Evolutionary conservation across 2,888 invertebrate species (phyloP), one percentile per base, ranked within the genome.

Genomic region (Helobdella robusta): DNA sequence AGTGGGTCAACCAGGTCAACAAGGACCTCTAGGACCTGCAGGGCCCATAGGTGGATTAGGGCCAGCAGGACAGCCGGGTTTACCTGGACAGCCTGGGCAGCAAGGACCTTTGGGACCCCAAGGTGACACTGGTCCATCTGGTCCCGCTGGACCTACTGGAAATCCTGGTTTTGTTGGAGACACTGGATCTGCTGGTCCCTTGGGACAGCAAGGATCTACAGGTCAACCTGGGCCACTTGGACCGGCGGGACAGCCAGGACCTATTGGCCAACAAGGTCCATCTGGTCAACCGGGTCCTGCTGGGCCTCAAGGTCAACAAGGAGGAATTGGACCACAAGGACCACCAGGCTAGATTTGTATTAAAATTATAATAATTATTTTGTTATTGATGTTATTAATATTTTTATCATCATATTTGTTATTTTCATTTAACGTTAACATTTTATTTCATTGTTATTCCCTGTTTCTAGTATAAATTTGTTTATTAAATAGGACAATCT

Each of bases 121-220:
- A 58, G 69, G 69, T 23, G 25, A 32, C 8, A 50, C 67, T 36
- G 68, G 68, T 5, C 25, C 44, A n/a, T 20, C 65, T 35, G 68
- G 68, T 36, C 44, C 46, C 28, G 11, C 50, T 35, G 66, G 68
- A 46, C n/a, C n/a, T 8, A 20, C 15, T 1, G 62, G 62, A 46
- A 28, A 28, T 20, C 25, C 60, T 32, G 69, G 69, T 44, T 28
- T n/a, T 15, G 4, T 54, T 52, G 68, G 68, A 40, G 59, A 61
- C n/a, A 23, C 40, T 46, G 67, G 67, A 20, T 34, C 58, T n/a
- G 23, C 35, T 52, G 67, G 67, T 40, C 35, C 23, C 25, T 32
- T 25, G 5, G 67, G 68, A 20, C 4, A 11, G 11, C 11, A 40
- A 30, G 68, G 68, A 2, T 23, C 62, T 58, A 4, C 20, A 15